phyloP scores from a whole-genome alignment of 2,113 vertebrate species.

The Pandion haliaetus region DNA sequence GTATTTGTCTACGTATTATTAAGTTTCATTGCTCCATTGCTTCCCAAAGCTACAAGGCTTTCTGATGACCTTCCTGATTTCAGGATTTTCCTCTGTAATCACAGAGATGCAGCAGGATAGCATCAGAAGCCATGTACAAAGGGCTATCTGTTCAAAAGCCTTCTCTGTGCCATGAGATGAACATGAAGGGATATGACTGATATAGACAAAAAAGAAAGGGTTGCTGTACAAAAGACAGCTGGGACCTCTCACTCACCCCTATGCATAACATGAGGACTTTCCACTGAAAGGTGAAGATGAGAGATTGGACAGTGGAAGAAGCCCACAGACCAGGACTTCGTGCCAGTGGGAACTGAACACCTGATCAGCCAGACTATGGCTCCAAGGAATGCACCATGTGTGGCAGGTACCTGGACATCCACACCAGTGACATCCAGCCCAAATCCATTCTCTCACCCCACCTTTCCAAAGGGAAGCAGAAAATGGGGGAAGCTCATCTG shows the following conservation, averaged over 20 bases:
- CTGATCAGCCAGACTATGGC: background rate
- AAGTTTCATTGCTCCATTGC: background rate
- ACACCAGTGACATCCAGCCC: rapidly evolving
- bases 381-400: background rate
- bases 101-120: background rate
- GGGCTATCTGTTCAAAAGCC: background rate
- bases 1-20: background rate
- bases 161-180: background rate
- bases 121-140: background rate
- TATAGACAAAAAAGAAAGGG: background rate
- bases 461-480: background rate
- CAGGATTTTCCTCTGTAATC: background rate
- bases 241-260: background rate
- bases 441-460: background rate
- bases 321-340: background rate
- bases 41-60: background rate
- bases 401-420: background rate
- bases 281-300: background rate
- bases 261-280: background rate
- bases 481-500: background rate
- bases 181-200: rapidly evolving
- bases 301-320: background rate
- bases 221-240: background rate
- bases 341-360: background rate
- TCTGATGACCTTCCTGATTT: background rate